phyloP scores from a whole-genome alignment of 2,888 invertebrate species.

The Mystacides longicornis region DNA sequence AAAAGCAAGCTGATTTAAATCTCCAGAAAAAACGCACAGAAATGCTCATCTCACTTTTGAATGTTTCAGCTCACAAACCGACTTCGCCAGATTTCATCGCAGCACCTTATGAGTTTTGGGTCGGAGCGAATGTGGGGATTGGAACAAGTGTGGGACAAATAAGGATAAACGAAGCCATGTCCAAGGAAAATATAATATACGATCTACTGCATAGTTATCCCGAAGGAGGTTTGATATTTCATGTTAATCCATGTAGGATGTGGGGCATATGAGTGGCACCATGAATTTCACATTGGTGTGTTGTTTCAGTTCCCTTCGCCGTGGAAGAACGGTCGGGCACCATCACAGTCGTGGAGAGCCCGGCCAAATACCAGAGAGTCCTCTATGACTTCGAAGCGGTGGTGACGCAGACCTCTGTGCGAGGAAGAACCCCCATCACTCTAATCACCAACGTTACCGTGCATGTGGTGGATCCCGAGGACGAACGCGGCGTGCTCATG shows the following conservation, averaged over 20 bases:
- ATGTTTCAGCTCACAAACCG: slow-evolving; percentile 40
- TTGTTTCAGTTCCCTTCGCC: slow-evolving; percentile 79
- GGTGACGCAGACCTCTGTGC: slow-evolving; percentile 52
- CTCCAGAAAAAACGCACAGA: no score
- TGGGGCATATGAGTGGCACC: not conserved
- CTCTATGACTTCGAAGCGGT: slow-evolving; percentile 78
- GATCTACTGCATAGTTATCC: slow-evolving; percentile 78
- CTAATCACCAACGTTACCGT: slow-evolving; percentile 78
- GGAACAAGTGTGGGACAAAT: slow-evolving; percentile 84
- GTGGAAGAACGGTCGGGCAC: slow-evolving; percentile 84
- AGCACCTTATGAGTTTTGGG: slow-evolving; percentile 86
- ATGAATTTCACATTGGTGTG: not conserved
- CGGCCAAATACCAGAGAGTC: slow-evolving; percentile 59
- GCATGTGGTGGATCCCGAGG: slow-evolving; percentile 71
- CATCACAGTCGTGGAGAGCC: slow-evolving; percentile 73
- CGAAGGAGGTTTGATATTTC: slow-evolving; percentile 58
- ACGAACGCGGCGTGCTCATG: slow-evolving; percentile 58
- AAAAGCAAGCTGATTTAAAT: no score
- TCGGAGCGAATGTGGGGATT: slow-evolving; percentile 75
- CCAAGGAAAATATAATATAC: slow-evolving; percentile 61
- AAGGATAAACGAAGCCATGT: slow-evolving; percentile 63
- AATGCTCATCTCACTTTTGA: no score
- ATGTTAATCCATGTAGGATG: not conserved
- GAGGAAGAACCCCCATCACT: slow-evolving; percentile 32
- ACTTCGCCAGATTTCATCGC: slow-evolving; percentile 72